Base-by-base conservation (phyloP, 2,113 vertebrate species). In the Sphyrna mokarran region DNA sequence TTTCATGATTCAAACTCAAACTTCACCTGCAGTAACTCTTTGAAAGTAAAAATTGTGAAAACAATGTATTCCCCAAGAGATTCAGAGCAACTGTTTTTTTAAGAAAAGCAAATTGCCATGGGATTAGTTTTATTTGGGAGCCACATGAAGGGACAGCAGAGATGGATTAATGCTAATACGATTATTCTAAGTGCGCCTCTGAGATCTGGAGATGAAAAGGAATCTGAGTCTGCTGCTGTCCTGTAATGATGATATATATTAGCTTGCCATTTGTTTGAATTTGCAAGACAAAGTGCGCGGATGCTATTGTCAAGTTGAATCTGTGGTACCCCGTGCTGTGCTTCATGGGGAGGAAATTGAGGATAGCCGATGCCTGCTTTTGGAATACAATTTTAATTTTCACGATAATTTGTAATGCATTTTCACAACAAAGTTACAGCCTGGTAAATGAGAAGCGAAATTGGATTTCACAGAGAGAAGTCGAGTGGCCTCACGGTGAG, bases 111-210 rank as follows among this genome's bases (percentile, higher is more conserved):
- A 66, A 68, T 93, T n/a, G 66, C 7, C 89, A 93, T 37, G 18
- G 33, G 89, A 93, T 66, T 66, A 22, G 89, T 66, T 93, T 66
- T 66, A 93, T 93, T 63, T 93, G 89, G 61, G 89, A 93, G 61
- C 61, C 33, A 66, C 16, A 68, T 66, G 61, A n/a, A 68, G 33
- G 61, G 33, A 18, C 33, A n/a, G 61, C 7, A 22, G 33, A 58
- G 61, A 93, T 93, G 89, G 89, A 66, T 66, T 9, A 37, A 33
- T 37, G 6, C n/a, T 37, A 63, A 90, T 61, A 61, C 61, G 87
- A 61, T 63, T 89, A 13, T 58, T 90, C 87, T 23, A 23, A 63
- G 58, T 22, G 1, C 58, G 33, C 61, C 61, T 93, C 66, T 66
- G 89, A 37, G 61, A 8, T 37, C 2, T 66, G 89, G n/a, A 37